Percentiles rank a stretch among this genome's conserved stretches.
Evolutionary conservation across 2,113 vertebrate species (phyloP).

Genomic region (Rhinolophus sinicus): DNA sequence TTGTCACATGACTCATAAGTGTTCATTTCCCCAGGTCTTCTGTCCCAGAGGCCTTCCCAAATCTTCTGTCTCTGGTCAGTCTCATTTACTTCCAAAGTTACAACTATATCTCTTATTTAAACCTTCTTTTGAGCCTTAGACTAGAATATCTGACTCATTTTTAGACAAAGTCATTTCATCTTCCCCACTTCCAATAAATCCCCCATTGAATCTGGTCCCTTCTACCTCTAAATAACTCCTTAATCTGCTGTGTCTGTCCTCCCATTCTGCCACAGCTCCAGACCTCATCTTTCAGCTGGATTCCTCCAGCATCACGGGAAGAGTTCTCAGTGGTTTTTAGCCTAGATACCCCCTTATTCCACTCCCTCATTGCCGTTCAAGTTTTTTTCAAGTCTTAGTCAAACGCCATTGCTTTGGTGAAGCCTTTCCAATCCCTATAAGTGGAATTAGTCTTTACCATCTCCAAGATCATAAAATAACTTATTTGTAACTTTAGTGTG

Average conservation of each 20-base stretch:
- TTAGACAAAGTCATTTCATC: neutral
- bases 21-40: neutral
- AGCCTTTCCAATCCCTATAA: neutral
- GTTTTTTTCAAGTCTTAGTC: neutral
- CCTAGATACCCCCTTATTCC: neutral
- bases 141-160: neutral
- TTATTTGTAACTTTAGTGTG: neutral
- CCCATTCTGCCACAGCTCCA: neutral
- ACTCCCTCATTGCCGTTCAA: neutral
- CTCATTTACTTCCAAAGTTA: neutral
- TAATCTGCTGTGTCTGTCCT: neutral
- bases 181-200: neutral
- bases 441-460: neutral
- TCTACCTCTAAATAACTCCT: neutral
- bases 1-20: neutral
- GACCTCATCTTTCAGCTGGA: neutral
- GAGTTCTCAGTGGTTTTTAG: neutral
- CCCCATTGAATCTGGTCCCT: neutral
- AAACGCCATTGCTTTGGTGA: neutral
- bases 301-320: no score
- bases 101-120: neutral
- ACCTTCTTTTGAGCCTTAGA: neutral
- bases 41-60: neutral
- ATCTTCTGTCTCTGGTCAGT: neutral
- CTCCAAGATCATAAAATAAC: neutral